A percentile compares a stretch with the other conserved stretches of the same genome.
phyloP scores from a whole-genome alignment of 1,140 invertebrate genomes.

The Gonatopus flavifemur region DNA sequence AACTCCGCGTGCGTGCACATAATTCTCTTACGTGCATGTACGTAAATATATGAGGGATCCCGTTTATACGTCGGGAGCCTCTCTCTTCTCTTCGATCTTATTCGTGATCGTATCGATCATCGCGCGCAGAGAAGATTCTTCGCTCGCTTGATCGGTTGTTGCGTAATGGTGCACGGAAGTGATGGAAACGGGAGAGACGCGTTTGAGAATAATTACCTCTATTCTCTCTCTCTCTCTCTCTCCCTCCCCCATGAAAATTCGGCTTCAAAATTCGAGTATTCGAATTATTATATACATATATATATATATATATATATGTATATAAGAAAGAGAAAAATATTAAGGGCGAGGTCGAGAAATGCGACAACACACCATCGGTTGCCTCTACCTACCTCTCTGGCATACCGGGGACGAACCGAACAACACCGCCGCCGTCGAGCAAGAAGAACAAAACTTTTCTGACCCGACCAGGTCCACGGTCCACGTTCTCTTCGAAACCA shows the following conservation, averaged over 20 bases:
- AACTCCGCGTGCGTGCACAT: slow-evolving; percentile 19
- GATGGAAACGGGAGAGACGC: too few species aligned
- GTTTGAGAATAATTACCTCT: too few species aligned
- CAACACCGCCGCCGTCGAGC: slow-evolving; percentile 16
- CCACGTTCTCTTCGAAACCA: slow-evolving; percentile 39
- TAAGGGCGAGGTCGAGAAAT: background rate
- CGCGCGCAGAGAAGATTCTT: background rate
- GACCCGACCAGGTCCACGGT: slow-evolving; percentile 37
- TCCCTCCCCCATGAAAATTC: too few species aligned
- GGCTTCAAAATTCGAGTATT: too few species aligned
- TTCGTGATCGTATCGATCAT: slow-evolving; percentile 4
- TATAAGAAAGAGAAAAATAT: background rate
- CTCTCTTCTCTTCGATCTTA: slow-evolving; percentile 12
- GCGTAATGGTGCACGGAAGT: slow-evolving; percentile 1
- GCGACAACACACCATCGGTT: background rate
- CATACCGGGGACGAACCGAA: slow-evolving; percentile 26
- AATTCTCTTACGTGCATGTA: slow-evolving; percentile 19
- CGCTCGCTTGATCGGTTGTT: slow-evolving; percentile 16
- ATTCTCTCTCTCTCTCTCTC: too few species aligned
- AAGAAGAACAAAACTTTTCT: slow-evolving; percentile 47
- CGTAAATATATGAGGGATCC: too few species aligned
- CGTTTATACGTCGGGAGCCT: background rate
- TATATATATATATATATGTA: too few species aligned
- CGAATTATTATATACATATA: too few species aligned
- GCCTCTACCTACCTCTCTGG: slow-evolving; percentile 16